phyloP scores from a whole-genome alignment of 2,797 vertebrate species.

The Novumbra hubbsi region DNA sequence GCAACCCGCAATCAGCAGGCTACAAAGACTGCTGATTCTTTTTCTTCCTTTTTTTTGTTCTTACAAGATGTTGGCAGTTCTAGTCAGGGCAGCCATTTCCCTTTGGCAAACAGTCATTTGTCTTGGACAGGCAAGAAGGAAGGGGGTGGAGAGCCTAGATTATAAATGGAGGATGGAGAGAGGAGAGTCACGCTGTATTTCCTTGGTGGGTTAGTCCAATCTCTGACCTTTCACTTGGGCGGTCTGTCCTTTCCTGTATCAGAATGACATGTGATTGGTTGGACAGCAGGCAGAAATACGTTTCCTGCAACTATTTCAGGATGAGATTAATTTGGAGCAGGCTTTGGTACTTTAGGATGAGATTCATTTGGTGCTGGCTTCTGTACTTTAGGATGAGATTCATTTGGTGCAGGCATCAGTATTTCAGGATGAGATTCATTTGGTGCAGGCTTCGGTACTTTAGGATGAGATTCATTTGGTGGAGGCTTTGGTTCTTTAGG shows the following conservation, averaged over 20 bases:
- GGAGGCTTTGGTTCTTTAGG: background rate
- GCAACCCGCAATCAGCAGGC: background rate
- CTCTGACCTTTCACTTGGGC: background rate
- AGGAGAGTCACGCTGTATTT: background rate
- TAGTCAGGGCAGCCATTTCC: background rate
- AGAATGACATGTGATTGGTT: background rate
- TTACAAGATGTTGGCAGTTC: too few species aligned
- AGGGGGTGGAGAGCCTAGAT: background rate
- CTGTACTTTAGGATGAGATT: too few species aligned
- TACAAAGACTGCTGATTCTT: too few species aligned
- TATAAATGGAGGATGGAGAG: background rate
- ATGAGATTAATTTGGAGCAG: too few species aligned
- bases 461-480: too few species aligned
- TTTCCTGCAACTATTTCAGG: too few species aligned
- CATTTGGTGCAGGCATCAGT: background rate
- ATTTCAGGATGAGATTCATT: background rate
- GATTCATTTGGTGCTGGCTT: too few species aligned
- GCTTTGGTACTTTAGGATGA: background rate
- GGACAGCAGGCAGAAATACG: background rate
- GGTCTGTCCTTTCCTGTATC: background rate
- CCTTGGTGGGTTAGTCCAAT: background rate
- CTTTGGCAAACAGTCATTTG: conserved; percentile 6
- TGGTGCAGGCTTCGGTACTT: too few species aligned
- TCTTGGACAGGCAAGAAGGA: background rate
- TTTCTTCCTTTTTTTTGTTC: background rate